A percentile compares a stretch with the other conserved stretches of the same genome.
These are phyloP conservation scores for Cryptocheilus praepositus DNA, from an alignment of 2,888 invertebrate genomes.

Conservation along the genomic window DNA sequence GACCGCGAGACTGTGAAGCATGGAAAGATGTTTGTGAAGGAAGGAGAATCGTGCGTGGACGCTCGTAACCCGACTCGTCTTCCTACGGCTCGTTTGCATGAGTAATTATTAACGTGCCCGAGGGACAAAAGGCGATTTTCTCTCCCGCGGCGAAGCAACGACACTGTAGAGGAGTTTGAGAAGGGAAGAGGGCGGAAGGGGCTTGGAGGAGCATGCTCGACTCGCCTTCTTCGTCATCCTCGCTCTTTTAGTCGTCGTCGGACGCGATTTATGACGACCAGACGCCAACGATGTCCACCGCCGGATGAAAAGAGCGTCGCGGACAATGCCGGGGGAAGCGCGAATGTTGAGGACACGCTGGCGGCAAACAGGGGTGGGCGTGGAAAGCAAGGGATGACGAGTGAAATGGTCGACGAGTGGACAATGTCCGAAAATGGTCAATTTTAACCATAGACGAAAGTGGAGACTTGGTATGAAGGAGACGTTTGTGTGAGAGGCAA, in stretches of 20 bases:
- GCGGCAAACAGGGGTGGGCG: conserved; percentile 21
- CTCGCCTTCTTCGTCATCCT: not conserved
- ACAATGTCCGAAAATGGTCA: not conserved
- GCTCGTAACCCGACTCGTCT: conserved; percentile 27
- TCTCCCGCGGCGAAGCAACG: conserved; percentile 24
- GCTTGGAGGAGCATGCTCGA: not conserved
- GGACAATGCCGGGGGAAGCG: conserved; percentile 38
- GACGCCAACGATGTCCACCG: conserved; percentile 41
- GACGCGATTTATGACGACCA: conserved; percentile 51
- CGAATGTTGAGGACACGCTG: not conserved
- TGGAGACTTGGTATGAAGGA: too few relatives aligned
- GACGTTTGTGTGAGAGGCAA: too few relatives aligned
- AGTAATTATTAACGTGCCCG: conserved; percentile 59
- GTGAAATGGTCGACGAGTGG: not conserved
- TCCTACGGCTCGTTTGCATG: conserved; percentile 54
- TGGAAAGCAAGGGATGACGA: conserved; percentile 36
- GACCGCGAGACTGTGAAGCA: too few relatives aligned
- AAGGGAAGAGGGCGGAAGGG: not conserved
- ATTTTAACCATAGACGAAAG: too few relatives aligned
- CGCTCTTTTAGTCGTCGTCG: conserved; percentile 27
- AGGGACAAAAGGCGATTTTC: conserved; percentile 56
- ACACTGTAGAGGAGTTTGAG: not conserved
- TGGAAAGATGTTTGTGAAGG: too few relatives aligned
- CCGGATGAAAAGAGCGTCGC: conserved; percentile 44
- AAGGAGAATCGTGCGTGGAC: too few relatives aligned